These are phyloP conservation scores for Hanleya hanleyi DNA, from an alignment of 2,888 invertebrate species.

Conservation along the genomic window DNA sequence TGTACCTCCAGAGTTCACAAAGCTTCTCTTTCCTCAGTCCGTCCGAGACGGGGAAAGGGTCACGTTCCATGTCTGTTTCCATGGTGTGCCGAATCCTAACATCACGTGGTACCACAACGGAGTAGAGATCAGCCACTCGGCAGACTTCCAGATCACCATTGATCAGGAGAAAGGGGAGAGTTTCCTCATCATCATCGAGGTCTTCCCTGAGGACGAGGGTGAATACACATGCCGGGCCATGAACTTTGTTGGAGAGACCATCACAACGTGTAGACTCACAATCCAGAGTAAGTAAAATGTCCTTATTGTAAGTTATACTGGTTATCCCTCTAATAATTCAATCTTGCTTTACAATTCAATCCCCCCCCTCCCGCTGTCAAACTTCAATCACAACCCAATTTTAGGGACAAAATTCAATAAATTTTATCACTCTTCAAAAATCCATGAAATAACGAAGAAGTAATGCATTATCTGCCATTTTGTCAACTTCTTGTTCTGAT, in stretches of 20 bases:
- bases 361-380: too few relatives aligned
- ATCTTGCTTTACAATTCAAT: too few relatives aligned
- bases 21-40: slow-evolving; percentile 82
- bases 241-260: slow-evolving; percentile 91
- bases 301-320: too few relatives aligned
- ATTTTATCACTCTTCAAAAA: too few relatives aligned
- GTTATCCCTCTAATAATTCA: too few relatives aligned
- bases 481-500: too few relatives aligned
- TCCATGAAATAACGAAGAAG: too few relatives aligned
- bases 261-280: slow-evolving; percentile 83
- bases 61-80: slow-evolving; percentile 59
- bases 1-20: slow-evolving; percentile 87
- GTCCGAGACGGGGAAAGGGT: slow-evolving; percentile 93
- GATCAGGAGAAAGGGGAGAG: slow-evolving; percentile 86
- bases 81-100: slow-evolving; percentile 61
- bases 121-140: slow-evolving; percentile 70
- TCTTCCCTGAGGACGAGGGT: slow-evolving; percentile 99
- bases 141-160: slow-evolving; percentile 72
- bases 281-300: slow-evolving; percentile 72
- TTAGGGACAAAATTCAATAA: too few relatives aligned
- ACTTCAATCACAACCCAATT: too few relatives aligned
- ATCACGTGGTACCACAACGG: slow-evolving; percentile 75
- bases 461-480: too few relatives aligned
- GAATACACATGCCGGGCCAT: slow-evolving; percentile 92
- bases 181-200: slow-evolving; percentile 92